A percentile compares a stretch with the other conserved stretches of the same genome.
Evolutionary conservation across 2,888 invertebrate genomes (phyloP).

Genomic region (Papilio demoleus): DNA sequence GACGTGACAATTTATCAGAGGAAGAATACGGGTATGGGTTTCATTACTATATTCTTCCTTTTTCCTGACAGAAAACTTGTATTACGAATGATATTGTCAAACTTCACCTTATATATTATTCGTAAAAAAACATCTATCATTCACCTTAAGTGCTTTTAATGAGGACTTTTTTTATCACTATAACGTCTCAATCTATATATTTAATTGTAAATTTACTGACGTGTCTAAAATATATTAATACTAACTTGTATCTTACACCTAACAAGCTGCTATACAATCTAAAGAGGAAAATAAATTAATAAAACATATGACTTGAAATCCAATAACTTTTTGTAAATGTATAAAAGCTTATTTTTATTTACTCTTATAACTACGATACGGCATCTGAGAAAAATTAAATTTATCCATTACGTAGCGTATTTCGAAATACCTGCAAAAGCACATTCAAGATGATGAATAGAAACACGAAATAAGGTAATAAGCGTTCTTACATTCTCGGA

Average conservation of each 20-base stretch:
- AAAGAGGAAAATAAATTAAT: too few relatives aligned
- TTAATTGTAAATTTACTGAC: too few relatives aligned
- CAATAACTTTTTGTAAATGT: too few relatives aligned
- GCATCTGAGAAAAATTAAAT: conserved; percentile 10
- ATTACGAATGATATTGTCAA: conserved; percentile 13
- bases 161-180: neutral
- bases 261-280: too few relatives aligned
- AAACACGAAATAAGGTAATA: conserved; percentile 36
- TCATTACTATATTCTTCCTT: conserved; percentile 13
- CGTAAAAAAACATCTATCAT: neutral
- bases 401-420: conserved; percentile 6
- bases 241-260: too few relatives aligned
- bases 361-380: neutral
- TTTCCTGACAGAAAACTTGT: conserved; percentile 17
- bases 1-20: conserved; percentile 38
- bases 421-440: conserved; percentile 25
- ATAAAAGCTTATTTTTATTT: neutral
- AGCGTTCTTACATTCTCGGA: conserved; percentile 13
- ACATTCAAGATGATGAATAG: conserved; percentile 25
- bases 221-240: too few relatives aligned
- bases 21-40: conserved; percentile 19
- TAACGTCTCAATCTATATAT: too few relatives aligned
- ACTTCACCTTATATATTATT: neutral
- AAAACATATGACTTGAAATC: too few relatives aligned
- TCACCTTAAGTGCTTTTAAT: too few relatives aligned